These are phyloP conservation scores for Amblyopsis hoosieri DNA, from an alignment of 2,797 vertebrate genomes.

Conservation along the genomic window DNA sequence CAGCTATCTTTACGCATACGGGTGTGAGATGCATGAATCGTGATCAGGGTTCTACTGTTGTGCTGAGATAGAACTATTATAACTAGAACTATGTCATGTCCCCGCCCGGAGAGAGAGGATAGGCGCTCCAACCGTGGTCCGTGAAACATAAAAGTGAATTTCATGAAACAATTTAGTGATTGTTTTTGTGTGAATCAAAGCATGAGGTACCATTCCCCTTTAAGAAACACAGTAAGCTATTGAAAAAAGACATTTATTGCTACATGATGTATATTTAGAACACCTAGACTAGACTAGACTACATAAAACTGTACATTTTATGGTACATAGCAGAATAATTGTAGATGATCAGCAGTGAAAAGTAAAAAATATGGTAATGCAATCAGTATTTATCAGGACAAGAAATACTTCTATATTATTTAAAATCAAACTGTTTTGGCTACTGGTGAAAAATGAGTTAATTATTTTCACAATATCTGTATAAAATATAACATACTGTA, in stretches of 20 bases:
- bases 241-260: constrained; percentile 74
- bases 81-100: constrained; percentile 12
- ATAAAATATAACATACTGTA: constrained; percentile 75
- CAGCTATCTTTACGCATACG: constrained; percentile 17
- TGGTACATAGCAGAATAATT: constrained; percentile 58
- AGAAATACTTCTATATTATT: constrained; percentile 45
- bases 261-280: constrained; percentile 59
- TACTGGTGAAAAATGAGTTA: constrained; percentile 34
- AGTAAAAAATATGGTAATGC: constrained; percentile 50
- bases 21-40: not conserved
- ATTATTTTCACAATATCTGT: constrained; percentile 61
- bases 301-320: constrained; percentile 71
- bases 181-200: no score
- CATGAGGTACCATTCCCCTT: not conserved
- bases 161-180: no score
- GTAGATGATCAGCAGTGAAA: constrained; percentile 48
- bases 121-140: no score
- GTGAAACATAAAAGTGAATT: no score
- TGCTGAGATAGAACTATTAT: no score
- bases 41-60: no score
- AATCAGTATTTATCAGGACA: constrained; percentile 56
- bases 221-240: constrained; percentile 8
- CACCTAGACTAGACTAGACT: constrained; percentile 64
- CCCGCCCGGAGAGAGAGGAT: constrained; percentile 11
- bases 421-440: constrained; percentile 41